These are phyloP conservation scores for Tachyglossus aculeatus DNA, from an alignment of 2,797 vertebrate species.

Conservation along the genomic window DNA sequence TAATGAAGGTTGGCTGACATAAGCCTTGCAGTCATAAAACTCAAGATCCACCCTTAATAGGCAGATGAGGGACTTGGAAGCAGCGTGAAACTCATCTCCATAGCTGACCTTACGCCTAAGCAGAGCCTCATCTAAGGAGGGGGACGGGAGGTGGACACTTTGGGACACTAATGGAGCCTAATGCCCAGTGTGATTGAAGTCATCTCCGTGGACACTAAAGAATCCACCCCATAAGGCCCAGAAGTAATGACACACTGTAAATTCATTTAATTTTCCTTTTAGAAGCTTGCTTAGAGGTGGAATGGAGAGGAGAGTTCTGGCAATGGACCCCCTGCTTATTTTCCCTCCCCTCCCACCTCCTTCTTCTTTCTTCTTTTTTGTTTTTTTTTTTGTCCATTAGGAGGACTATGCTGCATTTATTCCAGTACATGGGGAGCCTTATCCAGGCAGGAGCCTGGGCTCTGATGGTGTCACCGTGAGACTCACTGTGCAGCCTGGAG, in stretches of 20 bases:
- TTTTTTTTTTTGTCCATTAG: background rate
- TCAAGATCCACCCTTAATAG: constrained; percentile 31
- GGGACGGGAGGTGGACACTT: constrained; percentile 7
- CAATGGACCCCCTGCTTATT: background rate
- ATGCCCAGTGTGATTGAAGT: constrained; percentile 35
- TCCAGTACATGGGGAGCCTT: background rate
- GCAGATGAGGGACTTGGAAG: constrained; percentile 24
- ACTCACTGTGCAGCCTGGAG: no score
- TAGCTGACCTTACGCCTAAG: constrained; percentile 55
- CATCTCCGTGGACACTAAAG: constrained; percentile 23
- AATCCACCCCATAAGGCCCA: constrained; percentile 20
- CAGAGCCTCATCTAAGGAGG: constrained; percentile 7
- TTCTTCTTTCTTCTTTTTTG: background rate
- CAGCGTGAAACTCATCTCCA: constrained; percentile 5
- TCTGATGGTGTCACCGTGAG: background rate
- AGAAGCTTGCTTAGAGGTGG: constrained; percentile 32
- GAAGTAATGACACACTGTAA: constrained; percentile 38
- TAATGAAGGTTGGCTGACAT: constrained; percentile 39
- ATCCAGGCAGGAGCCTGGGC: background rate
- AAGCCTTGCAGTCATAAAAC: constrained; percentile 46
- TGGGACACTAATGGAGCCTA: constrained; percentile 46
- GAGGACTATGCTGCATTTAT: background rate
- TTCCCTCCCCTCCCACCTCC: no score
- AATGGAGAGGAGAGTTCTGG: constrained; percentile 23
- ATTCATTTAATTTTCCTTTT: constrained; percentile 50